Percentiles rank a stretch among this genome's conserved stretches.
Evolutionary conservation across 1,140 invertebrate species (phyloP).

Genomic region (Parasteatoda tepidariorum): DNA sequence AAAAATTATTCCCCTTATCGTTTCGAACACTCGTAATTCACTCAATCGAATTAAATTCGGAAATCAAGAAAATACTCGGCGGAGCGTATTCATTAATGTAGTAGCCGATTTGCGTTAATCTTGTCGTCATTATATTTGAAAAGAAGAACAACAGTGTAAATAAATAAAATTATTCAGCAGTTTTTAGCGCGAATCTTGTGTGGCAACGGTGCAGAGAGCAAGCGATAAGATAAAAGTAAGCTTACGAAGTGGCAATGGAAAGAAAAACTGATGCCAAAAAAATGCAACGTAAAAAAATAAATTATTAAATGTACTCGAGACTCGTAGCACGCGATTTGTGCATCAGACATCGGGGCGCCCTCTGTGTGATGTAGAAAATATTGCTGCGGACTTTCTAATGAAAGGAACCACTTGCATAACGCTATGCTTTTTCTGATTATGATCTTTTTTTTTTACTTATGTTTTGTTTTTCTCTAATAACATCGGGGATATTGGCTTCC

Average conservation of each 20-base stretch:
- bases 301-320: too few species aligned
- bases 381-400: conserved; percentile 2
- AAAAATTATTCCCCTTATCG: too few species aligned
- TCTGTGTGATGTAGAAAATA: not conserved
- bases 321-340: not conserved
- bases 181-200: not conserved
- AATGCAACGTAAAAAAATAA: not conserved
- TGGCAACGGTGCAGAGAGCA: not conserved
- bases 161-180: not conserved
- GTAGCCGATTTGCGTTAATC: not conserved
- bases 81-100: too few species aligned
- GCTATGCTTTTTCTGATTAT: not conserved
- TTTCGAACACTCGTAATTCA: not conserved
- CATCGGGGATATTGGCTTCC: conserved; percentile 8
- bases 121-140: not conserved
- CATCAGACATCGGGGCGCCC: conserved; percentile 9
- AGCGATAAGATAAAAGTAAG: not conserved
- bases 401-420: conserved; percentile 14
- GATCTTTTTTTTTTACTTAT: conserved; percentile 5
- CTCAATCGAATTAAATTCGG: not conserved
- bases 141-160: not conserved
- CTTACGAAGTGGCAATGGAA: not conserved
- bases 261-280: not conserved
- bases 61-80: too few species aligned
- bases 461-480: not conserved